Evolutionary conservation across 2,888 invertebrate species (phyloP), one percentile per base, ranked within the genome.

Genomic region (Macropis europaea): DNA sequence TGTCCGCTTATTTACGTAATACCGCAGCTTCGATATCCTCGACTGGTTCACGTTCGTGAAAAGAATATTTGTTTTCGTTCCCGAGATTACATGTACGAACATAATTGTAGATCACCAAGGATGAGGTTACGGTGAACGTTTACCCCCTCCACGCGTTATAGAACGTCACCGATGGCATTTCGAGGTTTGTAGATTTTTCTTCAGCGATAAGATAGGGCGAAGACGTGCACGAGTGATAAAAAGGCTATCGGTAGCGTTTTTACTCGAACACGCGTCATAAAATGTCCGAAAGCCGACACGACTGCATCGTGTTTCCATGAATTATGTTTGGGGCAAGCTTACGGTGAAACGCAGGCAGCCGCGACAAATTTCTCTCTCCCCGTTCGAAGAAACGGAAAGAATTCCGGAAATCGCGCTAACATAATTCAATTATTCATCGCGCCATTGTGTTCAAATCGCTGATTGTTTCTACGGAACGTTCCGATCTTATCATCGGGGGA

Each of bases 181-280:
- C 4, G 36, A 43, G 17, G 15, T 48, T 52, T 17, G 50, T 50
- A 45, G 45, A 60, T 74, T 26, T 17, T 24, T 38, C 4, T n/a
- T 9, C 11, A 1, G 3, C 28, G 68, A 73, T 74, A 73, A 74
- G 74, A 73, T 73, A 72, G 22, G 7, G 7, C 26, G 15, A 43
- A 60, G 36, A 42, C 19, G 36, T 59, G 42, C 45, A 22, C n/a
- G 3, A 19, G 22, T 52, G 72, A 72, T 59, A 72, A 73, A n/a
- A 61, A 66, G 57, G 56, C 66, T 73, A 72, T 72, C 66, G 66
- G 45, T 11, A 28, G 11, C 15, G 24, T 43, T 47, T 53, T 54
- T 61, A 42, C 53, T 34, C 7, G 17, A 32, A 43, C 60, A 28
- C 34, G 24, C 24, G n/a, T 15, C 40, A 11, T 11, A 28, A 2